Percentiles rank a stretch among this genome's conserved stretches.
phyloP scores from a whole-genome alignment of 2,797 vertebrate species.

The Propithecus perrieri region DNA sequence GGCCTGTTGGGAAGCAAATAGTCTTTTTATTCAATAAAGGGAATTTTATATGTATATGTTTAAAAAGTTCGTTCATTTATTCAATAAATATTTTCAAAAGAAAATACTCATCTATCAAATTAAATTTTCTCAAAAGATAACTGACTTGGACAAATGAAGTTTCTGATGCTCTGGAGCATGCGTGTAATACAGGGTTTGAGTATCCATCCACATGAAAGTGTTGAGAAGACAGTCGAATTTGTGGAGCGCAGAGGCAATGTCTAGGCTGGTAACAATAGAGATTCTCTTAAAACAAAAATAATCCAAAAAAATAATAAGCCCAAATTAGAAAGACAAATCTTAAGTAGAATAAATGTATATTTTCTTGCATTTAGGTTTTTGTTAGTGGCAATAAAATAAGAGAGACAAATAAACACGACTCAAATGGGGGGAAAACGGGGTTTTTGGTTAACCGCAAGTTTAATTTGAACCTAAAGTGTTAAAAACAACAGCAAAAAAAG shows the following conservation, averaged over 20 bases:
- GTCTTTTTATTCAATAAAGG: background rate
- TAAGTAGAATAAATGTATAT: background rate
- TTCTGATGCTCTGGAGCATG: no score
- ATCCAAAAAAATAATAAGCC: background rate
- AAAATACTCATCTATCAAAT: background rate
- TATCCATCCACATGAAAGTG: background rate
- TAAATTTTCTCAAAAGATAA: background rate
- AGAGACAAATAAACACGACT: background rate
- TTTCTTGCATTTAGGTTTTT: background rate
- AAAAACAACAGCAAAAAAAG: background rate
- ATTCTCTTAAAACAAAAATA: background rate
- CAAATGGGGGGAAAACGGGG: accelerated
- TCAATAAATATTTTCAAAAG: background rate
- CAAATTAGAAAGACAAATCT: background rate
- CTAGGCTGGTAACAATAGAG: background rate
- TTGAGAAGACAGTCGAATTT: background rate
- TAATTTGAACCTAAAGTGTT: constrained; percentile 9
- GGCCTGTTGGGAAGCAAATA: background rate
- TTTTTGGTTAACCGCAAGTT: constrained; percentile 45
- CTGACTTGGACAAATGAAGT: background rate
- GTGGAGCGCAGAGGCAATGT: background rate
- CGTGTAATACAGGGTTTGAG: background rate
- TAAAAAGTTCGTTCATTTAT: background rate
- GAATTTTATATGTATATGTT: background rate
- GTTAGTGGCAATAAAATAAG: background rate